These are phyloP conservation scores for Paramormyrops kingsleyae DNA, from an alignment of 2,113 vertebrate genomes.

Conservation along the genomic window DNA sequence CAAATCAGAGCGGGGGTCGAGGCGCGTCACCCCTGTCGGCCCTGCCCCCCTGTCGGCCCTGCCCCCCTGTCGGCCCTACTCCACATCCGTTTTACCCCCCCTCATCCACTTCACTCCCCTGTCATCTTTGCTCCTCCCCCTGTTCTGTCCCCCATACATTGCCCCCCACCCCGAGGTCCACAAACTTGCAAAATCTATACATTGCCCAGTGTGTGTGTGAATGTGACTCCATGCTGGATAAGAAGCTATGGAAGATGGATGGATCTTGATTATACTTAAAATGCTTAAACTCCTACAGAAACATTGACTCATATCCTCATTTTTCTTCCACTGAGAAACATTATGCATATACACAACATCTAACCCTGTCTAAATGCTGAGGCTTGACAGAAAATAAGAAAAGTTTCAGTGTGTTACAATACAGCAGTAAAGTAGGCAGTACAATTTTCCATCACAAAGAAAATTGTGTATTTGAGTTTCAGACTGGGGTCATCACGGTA, in stretches of 20 bases:
- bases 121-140: not conserved
- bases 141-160: not conserved
- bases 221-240: not conserved
- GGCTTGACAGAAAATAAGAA: not conserved
- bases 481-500: not conserved
- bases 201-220: not conserved
- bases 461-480: not conserved
- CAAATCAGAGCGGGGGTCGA: not conserved
- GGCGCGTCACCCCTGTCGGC: not conserved
- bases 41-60: not conserved
- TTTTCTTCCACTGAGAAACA: not conserved
- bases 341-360: not conserved
- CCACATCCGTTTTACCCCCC: not conserved
- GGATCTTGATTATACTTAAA: not conserved
- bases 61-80: not conserved
- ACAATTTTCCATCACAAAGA: not conserved
- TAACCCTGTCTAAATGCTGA: not conserved
- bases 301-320: not conserved
- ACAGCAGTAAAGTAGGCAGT: not conserved
- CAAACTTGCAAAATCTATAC: not conserved
- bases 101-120: not conserved
- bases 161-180: not conserved
- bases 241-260: not conserved
- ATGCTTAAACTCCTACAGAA: not conserved
- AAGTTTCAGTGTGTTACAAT: not conserved